Evolutionary conservation across 2,113 vertebrate genomes (phyloP).

Genomic region (Hepsetus odoe): DNA sequence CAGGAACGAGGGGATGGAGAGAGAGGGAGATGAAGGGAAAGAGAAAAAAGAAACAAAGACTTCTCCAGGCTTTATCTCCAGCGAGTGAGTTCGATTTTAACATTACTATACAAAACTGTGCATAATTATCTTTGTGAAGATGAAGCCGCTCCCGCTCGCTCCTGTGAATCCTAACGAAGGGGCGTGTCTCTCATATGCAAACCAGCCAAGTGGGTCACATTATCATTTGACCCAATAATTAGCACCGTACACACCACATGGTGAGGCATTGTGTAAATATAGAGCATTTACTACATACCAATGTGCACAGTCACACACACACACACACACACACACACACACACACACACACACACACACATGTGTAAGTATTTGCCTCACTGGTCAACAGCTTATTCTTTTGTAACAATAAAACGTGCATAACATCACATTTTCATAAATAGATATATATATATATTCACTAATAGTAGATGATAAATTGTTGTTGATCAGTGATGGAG

Average conservation of each 20-base stretch:
- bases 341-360: conserved; percentile 10
- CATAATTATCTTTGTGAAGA: conserved; percentile 10
- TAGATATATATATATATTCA: too few species aligned
- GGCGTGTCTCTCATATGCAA: neutral
- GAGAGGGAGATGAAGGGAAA: neutral
- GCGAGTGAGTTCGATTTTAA: conserved; percentile 3
- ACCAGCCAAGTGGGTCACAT: neutral
- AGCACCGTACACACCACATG: conserved; percentile 16
- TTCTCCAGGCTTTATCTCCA: neutral
- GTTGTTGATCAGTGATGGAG: too few species aligned
- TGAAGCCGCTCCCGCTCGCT: conserved; percentile 13
- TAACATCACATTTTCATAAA: too few species aligned
- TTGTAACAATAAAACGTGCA: too few species aligned
- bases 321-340: neutral
- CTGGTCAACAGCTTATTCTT: too few species aligned
- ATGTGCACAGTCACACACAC: neutral
- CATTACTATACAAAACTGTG: neutral
- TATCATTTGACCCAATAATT: conserved; percentile 29
- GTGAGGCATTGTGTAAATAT: neutral
- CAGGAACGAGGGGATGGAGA: neutral
- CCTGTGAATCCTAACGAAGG: conserved; percentile 35
- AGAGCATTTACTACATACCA: neutral
- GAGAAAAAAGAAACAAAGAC: neutral
- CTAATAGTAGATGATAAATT: too few species aligned
- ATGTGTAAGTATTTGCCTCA: too few species aligned